These are phyloP conservation scores for Rhodinocichla rosea DNA, from an alignment of 2,113 vertebrate genomes.

Conservation along the genomic window DNA sequence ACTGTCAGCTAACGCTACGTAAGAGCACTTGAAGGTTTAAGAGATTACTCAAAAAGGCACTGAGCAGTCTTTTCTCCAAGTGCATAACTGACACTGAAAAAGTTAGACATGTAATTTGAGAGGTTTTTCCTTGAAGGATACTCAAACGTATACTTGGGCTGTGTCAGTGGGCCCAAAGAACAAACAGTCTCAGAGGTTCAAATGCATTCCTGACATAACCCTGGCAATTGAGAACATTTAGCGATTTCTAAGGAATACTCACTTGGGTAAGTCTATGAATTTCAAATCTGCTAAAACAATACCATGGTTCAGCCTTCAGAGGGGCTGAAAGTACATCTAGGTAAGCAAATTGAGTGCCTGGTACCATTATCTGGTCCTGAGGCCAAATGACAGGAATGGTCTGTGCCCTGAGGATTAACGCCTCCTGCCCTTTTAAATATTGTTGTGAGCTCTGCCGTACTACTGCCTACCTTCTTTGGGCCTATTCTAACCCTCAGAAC, in stretches of 20 bases:
- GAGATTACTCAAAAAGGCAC: constrained; percentile 5
- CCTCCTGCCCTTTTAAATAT: not conserved
- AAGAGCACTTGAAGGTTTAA: constrained; percentile 37
- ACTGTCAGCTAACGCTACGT: not conserved
- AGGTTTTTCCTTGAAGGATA: not conserved
- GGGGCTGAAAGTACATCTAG: not conserved
- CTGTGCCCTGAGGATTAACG: not conserved
- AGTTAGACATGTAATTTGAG: constrained; percentile 18
- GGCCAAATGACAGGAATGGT: not conserved
- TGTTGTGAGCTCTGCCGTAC: not conserved
- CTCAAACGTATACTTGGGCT: not conserved
- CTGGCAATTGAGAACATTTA: not conserved
- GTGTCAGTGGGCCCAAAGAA: not conserved
- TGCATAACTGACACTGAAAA: not conserved
- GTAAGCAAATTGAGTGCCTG: not conserved
- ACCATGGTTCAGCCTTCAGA: not conserved
- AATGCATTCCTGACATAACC: constrained; percentile 35
- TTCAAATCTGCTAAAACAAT: not conserved
- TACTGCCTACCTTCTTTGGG: not conserved
- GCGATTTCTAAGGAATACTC: not conserved
- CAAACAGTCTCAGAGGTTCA: not conserved
- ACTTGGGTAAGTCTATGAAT: not conserved
- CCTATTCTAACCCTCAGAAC: not conserved
- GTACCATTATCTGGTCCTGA: not conserved
- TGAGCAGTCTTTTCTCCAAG: not conserved